phyloP scores from a whole-genome alignment of 1,140 invertebrate species.

The Leptestheria dahalacensis region DNA sequence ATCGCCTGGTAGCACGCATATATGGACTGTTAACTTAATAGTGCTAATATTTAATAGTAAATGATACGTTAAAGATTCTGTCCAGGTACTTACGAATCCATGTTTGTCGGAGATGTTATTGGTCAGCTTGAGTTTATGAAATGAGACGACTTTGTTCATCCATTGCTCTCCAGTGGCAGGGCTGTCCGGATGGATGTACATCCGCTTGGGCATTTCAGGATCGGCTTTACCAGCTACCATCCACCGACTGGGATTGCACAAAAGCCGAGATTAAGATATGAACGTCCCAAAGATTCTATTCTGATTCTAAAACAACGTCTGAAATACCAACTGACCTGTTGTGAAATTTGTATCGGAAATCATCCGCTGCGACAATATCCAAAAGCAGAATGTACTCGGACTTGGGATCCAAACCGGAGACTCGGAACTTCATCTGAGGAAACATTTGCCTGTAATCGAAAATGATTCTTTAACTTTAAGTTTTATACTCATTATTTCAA shows the following conservation, averaged over 20 bases:
- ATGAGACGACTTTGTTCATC: slow-evolving; percentile 99
- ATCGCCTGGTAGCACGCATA: no score
- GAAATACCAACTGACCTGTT: no score
- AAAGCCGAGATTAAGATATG: slow-evolving; percentile 11
- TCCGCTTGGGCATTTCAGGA: slow-evolving; percentile 97
- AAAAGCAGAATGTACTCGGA: slow-evolving; percentile 94
- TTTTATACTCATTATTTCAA: no score
- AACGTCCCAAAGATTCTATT: no score
- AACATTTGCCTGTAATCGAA: slow-evolving; percentile 98
- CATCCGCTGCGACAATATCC: slow-evolving; percentile 92
- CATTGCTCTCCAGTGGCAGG: slow-evolving; percentile 97
- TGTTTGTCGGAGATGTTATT: slow-evolving; percentile 99
- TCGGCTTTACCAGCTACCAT: slow-evolving; percentile 97
- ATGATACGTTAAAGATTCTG: no score
- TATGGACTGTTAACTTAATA: no score
- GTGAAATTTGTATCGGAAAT: slow-evolving; percentile 97
- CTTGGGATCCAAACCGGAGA: slow-evolving; percentile 87
- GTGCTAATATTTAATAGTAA: no score
- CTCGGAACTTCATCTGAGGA: slow-evolving; percentile 91
- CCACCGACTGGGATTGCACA: slow-evolving; percentile 64
- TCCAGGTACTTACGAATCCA: slow-evolving; percentile 98
- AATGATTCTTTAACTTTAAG: no score
- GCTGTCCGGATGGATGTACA: slow-evolving; percentile 98
- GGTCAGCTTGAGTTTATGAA: slow-evolving; percentile 96
- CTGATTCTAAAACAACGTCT: background rate